Conservation (phyloP, 2,888 invertebrate species). For the Pristionchus entomophagus region DNA sequence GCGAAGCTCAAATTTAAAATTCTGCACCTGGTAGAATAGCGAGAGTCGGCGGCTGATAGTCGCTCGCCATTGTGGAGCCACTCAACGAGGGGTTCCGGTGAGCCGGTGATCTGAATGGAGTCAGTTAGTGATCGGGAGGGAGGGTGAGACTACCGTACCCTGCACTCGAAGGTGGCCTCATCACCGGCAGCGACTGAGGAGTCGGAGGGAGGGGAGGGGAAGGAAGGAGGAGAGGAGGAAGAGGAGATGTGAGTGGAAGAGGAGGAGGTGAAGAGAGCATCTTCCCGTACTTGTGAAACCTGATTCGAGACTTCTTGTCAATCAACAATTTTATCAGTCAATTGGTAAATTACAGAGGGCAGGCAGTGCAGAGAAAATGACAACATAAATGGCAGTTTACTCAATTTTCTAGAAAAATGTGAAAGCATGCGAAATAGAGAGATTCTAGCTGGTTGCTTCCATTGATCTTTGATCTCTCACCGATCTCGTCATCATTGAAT, state of each 20-base stretch:
- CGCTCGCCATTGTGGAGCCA: slow-evolving; percentile 75
- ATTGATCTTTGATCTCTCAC: slow-evolving; percentile 31
- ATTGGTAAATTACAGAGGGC: too few relatives aligned
- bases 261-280: slow-evolving; percentile 54
- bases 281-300: slow-evolving; percentile 51
- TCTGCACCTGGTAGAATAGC: slow-evolving; percentile 51
- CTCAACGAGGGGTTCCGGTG: slow-evolving; percentile 75
- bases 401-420: too few relatives aligned
- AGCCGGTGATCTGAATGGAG: slow-evolving; percentile 65
- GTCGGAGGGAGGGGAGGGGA: slow-evolving; percentile 59
- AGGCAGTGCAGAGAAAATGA: too few relatives aligned
- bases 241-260: too few relatives aligned
- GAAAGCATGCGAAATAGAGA: not conserved
- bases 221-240: slow-evolving; percentile 60
- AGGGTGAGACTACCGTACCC: slow-evolving; percentile 50
- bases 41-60: slow-evolving; percentile 54
- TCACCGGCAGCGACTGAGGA: slow-evolving; percentile 60
- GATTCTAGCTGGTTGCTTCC: not conserved
- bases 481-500: slow-evolving; percentile 45
- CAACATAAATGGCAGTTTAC: too few relatives aligned
- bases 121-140: not conserved
- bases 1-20: not conserved
- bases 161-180: slow-evolving; percentile 61
- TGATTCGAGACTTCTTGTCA: too few relatives aligned
- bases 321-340: not conserved